Base-by-base conservation (phyloP, 1,140 invertebrate species). In the Drosophila athabasca region DNA sequence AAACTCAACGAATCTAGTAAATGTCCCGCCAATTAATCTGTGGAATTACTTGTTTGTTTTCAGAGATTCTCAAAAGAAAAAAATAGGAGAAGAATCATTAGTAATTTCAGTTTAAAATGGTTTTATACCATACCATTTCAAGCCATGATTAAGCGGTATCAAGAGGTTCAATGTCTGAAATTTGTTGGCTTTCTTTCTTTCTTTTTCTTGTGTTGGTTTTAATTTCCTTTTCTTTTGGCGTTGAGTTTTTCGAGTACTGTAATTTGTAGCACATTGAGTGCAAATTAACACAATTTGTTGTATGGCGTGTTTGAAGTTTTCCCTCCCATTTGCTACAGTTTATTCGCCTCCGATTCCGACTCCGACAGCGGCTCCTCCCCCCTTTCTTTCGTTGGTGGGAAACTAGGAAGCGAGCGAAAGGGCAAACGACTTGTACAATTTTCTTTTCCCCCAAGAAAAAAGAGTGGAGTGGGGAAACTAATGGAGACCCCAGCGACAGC, bases 321-420 rank as follows among this genome's bases (percentile, higher is more conserved):
- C 43, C 26, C 35, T 39, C 29, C 61, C 4, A 64, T 46, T 64
- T 22, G 60, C 53, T 35, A 48, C 55, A 31, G 50, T 53, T 44
- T 68, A 43, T 48, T n/a, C 50, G 35, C 11, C 35, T 39, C 31
- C 31, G 31, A 35, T 29, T 35, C 15, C 31, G 31, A 35, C 50
- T 35, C 15, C 2, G 29, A 31, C 51, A 11, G 17, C 17, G 17
- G 17, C n/a, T 51, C 15, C 49, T 45, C 29, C 50, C 26, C 29
- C 31, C 50, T 52, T 59, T 35, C 7, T 11, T 2, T 35, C 35
- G 9, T 8, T 50, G 35, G 5, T 13, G 17, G 39, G 62, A 66
- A 53, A 75, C 71, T 59, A 52, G 71, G 49, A 75, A 75, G 70
- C 54, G 62, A 75, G 61, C 54, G 72, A 75, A 71, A 75, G 71